These are phyloP conservation scores for Periplaneta americana DNA, from an alignment of 1,140 invertebrate species.

Conservation along the genomic window DNA sequence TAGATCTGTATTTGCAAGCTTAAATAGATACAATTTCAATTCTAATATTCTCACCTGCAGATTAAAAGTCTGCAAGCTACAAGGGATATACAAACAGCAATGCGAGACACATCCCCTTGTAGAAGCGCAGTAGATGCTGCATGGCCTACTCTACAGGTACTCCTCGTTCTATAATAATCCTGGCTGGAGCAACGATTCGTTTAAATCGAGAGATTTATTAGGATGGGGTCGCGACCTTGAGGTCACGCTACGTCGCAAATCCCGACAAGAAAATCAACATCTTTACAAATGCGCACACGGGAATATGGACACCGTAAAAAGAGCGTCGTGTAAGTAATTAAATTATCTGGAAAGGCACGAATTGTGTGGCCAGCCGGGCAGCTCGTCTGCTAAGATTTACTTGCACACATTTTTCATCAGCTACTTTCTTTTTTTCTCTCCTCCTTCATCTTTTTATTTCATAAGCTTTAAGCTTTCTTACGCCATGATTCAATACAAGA, in stretches of 20 bases:
- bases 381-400: not conserved
- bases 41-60: too few relatives aligned
- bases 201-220: constrained; percentile 5
- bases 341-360: not conserved
- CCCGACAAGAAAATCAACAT: constrained; percentile 3
- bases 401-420: not conserved
- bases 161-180: not conserved
- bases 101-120: too few relatives aligned
- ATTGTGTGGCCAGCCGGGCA: not conserved
- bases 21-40: too few relatives aligned
- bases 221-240: not conserved
- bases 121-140: not conserved
- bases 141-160: not conserved
- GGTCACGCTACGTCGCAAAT: constrained; percentile 2
- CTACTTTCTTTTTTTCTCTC: not conserved
- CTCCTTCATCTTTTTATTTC: too few relatives aligned
- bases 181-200: not conserved
- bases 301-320: not conserved
- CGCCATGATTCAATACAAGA: too few relatives aligned
- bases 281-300: not conserved
- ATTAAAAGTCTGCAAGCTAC: too few relatives aligned
- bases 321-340: not conserved
- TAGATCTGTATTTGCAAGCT: too few relatives aligned
- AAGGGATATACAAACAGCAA: too few relatives aligned
- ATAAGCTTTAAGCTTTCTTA: too few relatives aligned